Base-by-base conservation (phyloP, 2,113 vertebrate species). In the Telmatochromis brachygnathus region DNA sequence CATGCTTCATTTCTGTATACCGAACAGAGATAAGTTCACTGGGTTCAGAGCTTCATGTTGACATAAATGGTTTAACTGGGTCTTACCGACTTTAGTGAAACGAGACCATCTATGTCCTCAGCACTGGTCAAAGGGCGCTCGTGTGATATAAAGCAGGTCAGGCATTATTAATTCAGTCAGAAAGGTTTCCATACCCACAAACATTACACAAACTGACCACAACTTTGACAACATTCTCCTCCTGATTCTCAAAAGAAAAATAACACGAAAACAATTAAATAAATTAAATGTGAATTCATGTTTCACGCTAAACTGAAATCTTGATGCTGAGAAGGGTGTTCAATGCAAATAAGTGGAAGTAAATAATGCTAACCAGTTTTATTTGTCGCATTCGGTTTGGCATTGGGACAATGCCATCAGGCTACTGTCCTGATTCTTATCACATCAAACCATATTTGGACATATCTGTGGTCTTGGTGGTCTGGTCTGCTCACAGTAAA, bases 391-490 rank as follows among this genome's bases (percentile, higher is more conserved):
- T 73, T 73, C 12, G 2, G 7, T 73, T 73, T 26, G 68, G 39
- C 37, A 26, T 17, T 45, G 39, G 8, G 1, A 26, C 1, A 45
- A 2, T 2, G 23, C 39, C 68, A 73, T 45, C 21, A 6, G n/a
- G 7, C 37, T 70, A 6, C n/a, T 21, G n/a, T 39, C 62, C 33
- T 23, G 35, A 70, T 45, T 45, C 39, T 42, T 73, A 23, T 70
- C 10, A 17, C 0, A 23, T 42, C 13, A 73, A 42, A 42, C 68
- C 68, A 23, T 15, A 73, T 73, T 45, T 26, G 15, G 8, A 26
- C 5, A 9, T 0, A 14, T 45, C 37, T 9, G 0, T 73, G 37
- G 13, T 6, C 21, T 45, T 23, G 0, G 55, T 45, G 65, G 65
- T 15, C 1, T 6, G 21, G 1, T 26, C 37, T 45, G 21, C 21